Conservation (phyloP, 1,140 invertebrate genomes). For the Episyrphus balteatus region DNA sequence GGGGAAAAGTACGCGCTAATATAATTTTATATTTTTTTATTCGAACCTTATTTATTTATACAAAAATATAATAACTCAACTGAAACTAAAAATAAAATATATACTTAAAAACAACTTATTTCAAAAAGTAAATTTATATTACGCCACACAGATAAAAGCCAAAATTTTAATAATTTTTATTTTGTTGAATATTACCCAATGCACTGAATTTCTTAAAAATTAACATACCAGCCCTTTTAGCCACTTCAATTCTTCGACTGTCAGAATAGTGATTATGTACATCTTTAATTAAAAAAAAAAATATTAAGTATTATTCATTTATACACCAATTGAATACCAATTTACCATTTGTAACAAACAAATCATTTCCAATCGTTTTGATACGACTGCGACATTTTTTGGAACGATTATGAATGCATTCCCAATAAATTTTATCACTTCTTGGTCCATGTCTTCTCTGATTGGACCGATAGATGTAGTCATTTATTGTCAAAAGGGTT, state of each 20-base stretch:
- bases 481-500: slow-evolving; percentile 27
- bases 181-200: background rate
- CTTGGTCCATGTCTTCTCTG: slow-evolving; percentile 28
- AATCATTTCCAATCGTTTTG: slow-evolving; percentile 34
- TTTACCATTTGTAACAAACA: slow-evolving; percentile 34
- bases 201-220: slow-evolving; percentile 27
- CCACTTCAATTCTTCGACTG: slow-evolving; percentile 22
- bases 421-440: slow-evolving; percentile 32
- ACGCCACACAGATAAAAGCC: too few relatives aligned
- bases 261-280: slow-evolving; percentile 31
- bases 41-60: too few relatives aligned
- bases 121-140: too few relatives aligned
- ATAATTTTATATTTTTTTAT: too few relatives aligned
- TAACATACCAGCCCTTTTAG: slow-evolving; percentile 21
- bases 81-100: too few relatives aligned
- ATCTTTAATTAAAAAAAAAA: slow-evolving; percentile 14
- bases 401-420: slow-evolving; percentile 33
- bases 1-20: too few relatives aligned
- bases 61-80: too few relatives aligned
- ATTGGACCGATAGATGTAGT: slow-evolving; percentile 35
- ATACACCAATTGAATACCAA: background rate
- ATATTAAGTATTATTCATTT: background rate
- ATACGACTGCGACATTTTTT: slow-evolving; percentile 32
- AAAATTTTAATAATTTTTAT: too few relatives aligned
- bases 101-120: too few relatives aligned